Evolutionary conservation across 2,888 invertebrate genomes (phyloP).

Genomic region (Eupithecia exiguata): DNA sequence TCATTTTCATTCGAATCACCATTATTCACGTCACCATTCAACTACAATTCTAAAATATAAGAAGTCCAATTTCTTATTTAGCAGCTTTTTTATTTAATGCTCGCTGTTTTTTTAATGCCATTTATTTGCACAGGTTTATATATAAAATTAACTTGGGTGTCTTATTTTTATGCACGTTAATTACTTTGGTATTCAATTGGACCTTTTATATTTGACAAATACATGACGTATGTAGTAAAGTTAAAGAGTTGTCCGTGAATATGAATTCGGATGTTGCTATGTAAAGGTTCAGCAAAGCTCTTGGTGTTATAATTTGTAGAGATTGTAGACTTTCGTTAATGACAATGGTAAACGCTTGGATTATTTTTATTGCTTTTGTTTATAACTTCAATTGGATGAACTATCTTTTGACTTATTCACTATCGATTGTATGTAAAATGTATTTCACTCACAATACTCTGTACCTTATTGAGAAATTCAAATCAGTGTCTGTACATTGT

Average conservation of each 20-base stretch:
- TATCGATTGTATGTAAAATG: background rate
- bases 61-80: constrained; percentile 5
- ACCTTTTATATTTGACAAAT: constrained; percentile 14
- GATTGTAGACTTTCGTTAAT: constrained; percentile 16
- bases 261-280: constrained; percentile 26
- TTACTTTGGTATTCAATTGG: constrained; percentile 13
- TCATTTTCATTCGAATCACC: constrained; percentile 9
- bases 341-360: constrained; percentile 26
- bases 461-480: background rate
- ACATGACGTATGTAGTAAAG: constrained; percentile 12
- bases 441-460: background rate
- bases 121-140: constrained; percentile 11
- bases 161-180: constrained; percentile 16
- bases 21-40: background rate
- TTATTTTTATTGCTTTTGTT: constrained; percentile 28
- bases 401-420: background rate
- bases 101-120: constrained; percentile 16
- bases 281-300: constrained; percentile 28
- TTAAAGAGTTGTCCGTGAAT: constrained; percentile 26
- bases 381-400: constrained; percentile 4
- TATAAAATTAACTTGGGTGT: constrained; percentile 15
- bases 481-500: background rate
- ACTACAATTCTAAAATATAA: constrained; percentile 10
- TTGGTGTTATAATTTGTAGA: constrained; percentile 33
- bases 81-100: constrained; percentile 19